phyloP scores from a whole-genome alignment of 2,888 invertebrate species.

The Molorchus minor region DNA sequence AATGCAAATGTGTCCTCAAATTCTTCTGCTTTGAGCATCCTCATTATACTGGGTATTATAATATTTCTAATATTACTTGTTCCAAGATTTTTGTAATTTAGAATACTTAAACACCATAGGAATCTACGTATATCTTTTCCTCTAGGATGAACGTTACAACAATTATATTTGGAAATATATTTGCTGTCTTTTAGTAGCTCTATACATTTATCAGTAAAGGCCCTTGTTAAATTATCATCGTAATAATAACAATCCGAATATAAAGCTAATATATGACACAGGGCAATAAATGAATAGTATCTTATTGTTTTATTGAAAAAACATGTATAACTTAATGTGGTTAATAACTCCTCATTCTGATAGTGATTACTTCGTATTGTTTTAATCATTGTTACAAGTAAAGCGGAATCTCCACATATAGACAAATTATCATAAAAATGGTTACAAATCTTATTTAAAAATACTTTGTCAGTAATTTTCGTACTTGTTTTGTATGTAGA shows the following conservation, averaged over 20 bases:
- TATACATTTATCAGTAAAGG: slow-evolving; percentile 52
- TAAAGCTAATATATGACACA: slow-evolving; percentile 60
- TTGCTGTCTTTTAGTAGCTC: slow-evolving; percentile 46
- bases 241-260: slow-evolving; percentile 60
- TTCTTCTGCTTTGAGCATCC: slow-evolving; percentile 47
- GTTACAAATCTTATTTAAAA: slow-evolving; percentile 53
- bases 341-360: slow-evolving; percentile 57
- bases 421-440: slow-evolving; percentile 56
- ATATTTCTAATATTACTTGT: slow-evolving; percentile 48
- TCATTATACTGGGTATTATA: slow-evolving; percentile 52
- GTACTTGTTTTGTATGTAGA: slow-evolving; percentile 60
- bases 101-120: slow-evolving; percentile 59
- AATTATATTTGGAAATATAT: slow-evolving; percentile 36
- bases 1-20: slow-evolving; percentile 52
- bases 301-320: slow-evolving; percentile 57
- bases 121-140: slow-evolving; percentile 63
- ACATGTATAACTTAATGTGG: slow-evolving; percentile 57
- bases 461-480: slow-evolving; percentile 51
- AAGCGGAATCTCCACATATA: slow-evolving; percentile 57
- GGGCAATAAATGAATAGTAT: slow-evolving; percentile 56
- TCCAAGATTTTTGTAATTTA: slow-evolving; percentile 50
- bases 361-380: slow-evolving; percentile 58
- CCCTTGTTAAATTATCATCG: slow-evolving; percentile 53
- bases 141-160: slow-evolving; percentile 50
- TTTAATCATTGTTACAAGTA: slow-evolving; percentile 61